Conservation (phyloP, 2,113 vertebrate genomes). For the Agapornis roseicollis region DNA sequence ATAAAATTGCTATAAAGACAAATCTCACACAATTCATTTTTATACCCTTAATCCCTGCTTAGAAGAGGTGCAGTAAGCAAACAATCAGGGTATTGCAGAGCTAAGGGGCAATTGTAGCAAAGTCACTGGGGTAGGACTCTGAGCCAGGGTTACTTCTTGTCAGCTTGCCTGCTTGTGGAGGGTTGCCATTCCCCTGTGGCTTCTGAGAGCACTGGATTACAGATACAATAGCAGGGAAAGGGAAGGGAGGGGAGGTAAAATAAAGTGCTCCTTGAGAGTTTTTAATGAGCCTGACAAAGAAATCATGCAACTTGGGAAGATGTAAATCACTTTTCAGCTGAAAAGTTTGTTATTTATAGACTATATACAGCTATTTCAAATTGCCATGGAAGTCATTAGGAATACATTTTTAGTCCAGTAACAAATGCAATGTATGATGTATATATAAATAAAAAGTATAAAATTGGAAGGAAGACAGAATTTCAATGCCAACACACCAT, state of each 20-base stretch:
- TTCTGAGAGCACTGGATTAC: slow-evolving; percentile 6
- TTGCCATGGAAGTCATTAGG: slow-evolving; percentile 1
- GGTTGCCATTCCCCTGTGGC: background rate
- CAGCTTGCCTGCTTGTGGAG: background rate
- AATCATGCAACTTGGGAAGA: slow-evolving; percentile 24
- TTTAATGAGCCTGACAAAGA: slow-evolving; percentile 46
- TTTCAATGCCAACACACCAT: background rate
- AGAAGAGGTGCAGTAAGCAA: background rate
- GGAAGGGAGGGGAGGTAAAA: slow-evolving; percentile 35
- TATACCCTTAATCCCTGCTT: background rate
- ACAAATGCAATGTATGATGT: background rate
- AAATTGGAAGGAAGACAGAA: background rate
- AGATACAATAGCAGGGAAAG: background rate
- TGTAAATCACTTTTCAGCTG: slow-evolving; percentile 28
- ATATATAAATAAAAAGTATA: background rate
- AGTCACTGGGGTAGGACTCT: background rate
- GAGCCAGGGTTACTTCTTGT: background rate
- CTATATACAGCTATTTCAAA: slow-evolving; percentile 25
- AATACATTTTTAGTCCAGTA: slow-evolving; percentile 14
- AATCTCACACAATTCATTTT: background rate
- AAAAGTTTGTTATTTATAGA: slow-evolving; percentile 43
- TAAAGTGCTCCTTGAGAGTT: slow-evolving; percentile 45
- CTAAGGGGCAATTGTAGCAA: background rate
- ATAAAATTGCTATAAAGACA: background rate
- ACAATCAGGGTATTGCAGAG: background rate